phyloP scores from a whole-genome alignment of 2,888 invertebrate species.

The Cheilosia scutellata region DNA sequence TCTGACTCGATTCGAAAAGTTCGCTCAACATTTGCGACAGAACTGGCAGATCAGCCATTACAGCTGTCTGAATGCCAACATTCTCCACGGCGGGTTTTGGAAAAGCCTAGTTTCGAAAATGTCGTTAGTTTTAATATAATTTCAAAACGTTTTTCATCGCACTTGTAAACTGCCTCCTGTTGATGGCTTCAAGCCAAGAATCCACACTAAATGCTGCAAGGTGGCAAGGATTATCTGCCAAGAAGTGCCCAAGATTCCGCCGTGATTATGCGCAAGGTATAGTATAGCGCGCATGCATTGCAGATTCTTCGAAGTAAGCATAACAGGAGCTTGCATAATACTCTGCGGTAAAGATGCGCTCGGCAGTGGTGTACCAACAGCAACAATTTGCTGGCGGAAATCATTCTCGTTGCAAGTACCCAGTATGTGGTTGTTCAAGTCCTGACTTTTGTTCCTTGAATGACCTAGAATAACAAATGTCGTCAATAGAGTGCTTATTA shows the following conservation, averaged over 20 bases:
- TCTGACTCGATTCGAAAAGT: conserved; percentile 97
- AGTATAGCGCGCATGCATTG: conserved; percentile 97
- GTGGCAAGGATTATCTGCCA: conserved; percentile 99
- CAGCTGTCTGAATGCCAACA: conserved; percentile 96
- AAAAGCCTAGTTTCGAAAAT: conserved; percentile 86
- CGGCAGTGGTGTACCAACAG: conserved; percentile 97
- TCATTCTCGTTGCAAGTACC: conserved; percentile 87
- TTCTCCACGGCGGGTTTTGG: conserved; percentile 89
- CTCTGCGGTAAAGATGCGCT: conserved; percentile 91
- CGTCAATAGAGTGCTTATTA: neutral
- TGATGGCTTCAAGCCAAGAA: conserved; percentile 96
- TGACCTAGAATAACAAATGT: conserved; percentile 81
- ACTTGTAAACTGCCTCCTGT: conserved; percentile 94
- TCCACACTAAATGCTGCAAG: conserved; percentile 96
- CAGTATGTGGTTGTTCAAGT: conserved; percentile 85
- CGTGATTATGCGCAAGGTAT: conserved; percentile 95
- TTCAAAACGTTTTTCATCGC: neutral
- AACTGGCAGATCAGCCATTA: conserved; percentile 97
- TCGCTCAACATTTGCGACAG: conserved; percentile 95
- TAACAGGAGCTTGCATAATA: conserved; percentile 88
- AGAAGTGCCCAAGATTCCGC: conserved; percentile 94
- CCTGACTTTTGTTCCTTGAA: conserved; percentile 85
- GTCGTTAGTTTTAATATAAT: neutral
- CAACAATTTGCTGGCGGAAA: conserved; percentile 96
- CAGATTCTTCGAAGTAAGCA: conserved; percentile 98